Evolutionary conservation across 2,113 vertebrate species (phyloP), one percentile per base, ranked within the genome.

Genomic region (Corvus moneduloides): DNA sequence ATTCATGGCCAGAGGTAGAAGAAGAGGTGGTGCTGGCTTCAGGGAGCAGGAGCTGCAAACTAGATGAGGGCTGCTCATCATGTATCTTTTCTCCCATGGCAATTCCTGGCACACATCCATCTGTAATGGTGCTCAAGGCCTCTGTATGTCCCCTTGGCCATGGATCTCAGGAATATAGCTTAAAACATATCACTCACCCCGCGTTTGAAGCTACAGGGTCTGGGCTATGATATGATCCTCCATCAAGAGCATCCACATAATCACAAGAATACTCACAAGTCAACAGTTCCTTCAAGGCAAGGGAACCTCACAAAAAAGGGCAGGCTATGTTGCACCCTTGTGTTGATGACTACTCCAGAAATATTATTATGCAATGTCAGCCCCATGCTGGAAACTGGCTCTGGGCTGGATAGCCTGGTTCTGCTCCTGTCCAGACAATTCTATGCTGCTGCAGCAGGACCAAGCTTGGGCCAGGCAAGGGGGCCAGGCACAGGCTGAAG

Each of bases 41-140:
- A 67, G 55, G 35, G 51, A 92, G 33, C 43, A 63, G 41, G 54
- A 61, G 26, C 32, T 58, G 68, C 26, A 76, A 49, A 61, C 15
- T 3, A 35, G n/a, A 9, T 2, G 7, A 67, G 58, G 43, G 61
- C 28, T 3, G 1, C 27, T 54, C 5, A 1, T 2, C 11, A 64
- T 17, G 11, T 26, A 27, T 49, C 30, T 90, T 56, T 62, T 68
- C 48, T 89, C 33, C 43, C 33, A 22, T 3, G 9, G 55, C 19
- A 87, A 93, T 52, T 87, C 35, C 69, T 75, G 52, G 35, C 23
- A 69, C 19, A 30, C 18, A 68, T 28, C 37, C 41, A 43, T 41
- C 52, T 71, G 51, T 22, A 66, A 49, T 52, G 41, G n/a, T 12
- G 52, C 74, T 84, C n/a, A 41, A 93, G 73, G n/a, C 17, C 35